Conservation (phyloP, 2,888 invertebrate species). For the Sturmia bella region DNA sequence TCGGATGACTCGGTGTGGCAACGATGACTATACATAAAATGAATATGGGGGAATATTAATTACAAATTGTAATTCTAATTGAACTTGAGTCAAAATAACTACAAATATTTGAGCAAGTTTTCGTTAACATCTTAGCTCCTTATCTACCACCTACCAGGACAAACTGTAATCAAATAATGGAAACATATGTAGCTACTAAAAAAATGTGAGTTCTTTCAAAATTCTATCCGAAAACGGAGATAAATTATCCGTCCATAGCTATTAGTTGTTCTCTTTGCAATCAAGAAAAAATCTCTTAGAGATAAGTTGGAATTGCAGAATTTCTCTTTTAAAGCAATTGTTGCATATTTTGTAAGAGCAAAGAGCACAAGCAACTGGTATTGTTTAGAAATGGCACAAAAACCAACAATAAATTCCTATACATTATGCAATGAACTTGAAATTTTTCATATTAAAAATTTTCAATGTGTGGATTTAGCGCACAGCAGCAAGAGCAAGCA, state of each 20-base stretch:
- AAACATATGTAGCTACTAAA: background rate
- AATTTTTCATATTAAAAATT: slow-evolving; percentile 20
- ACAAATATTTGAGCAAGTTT: too few species aligned
- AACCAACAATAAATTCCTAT: slow-evolving; percentile 14
- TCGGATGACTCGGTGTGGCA: too few species aligned
- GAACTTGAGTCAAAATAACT: too few species aligned
- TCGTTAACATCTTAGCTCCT: too few species aligned
- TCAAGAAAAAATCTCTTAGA: too few species aligned
- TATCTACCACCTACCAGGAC: slow-evolving; percentile 15
- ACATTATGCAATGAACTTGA: slow-evolving; percentile 56
- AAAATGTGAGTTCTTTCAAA: slow-evolving; percentile 2
- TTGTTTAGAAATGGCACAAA: slow-evolving; percentile 17
- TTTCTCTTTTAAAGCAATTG: background rate
- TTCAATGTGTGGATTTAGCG: background rate
- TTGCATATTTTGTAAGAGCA: slow-evolving; percentile 9
- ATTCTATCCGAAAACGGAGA: slow-evolving; percentile 55
- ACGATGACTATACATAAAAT: too few species aligned
- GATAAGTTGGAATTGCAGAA: background rate
- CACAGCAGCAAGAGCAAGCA: background rate
- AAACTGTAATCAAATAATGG: slow-evolving; percentile 39
- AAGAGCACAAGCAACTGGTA: slow-evolving; percentile 45
- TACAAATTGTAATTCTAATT: too few species aligned
- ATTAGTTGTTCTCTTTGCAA: background rate
- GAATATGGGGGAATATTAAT: too few species aligned
- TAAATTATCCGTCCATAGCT: slow-evolving; percentile 58